Conservation (phyloP, 2,888 invertebrate genomes). For the Dryobotodes eremita region DNA sequence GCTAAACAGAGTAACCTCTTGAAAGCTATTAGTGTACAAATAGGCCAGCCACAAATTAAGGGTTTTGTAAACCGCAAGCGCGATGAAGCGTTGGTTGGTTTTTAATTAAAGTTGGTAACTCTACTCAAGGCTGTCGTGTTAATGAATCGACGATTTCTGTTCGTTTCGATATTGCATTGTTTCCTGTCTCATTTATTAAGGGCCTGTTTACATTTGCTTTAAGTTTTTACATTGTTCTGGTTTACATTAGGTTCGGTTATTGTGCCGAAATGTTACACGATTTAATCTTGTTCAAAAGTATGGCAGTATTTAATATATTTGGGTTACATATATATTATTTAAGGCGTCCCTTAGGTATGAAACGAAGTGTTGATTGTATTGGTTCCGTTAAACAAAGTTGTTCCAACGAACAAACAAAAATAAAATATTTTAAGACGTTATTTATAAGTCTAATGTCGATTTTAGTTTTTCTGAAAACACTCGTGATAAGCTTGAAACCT, state of each 20-base stretch:
- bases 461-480: not conserved
- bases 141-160: conserved; percentile 85
- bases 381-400: not conserved
- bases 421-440: not conserved
- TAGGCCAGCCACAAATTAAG: conserved; percentile 75
- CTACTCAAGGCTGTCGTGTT: conserved; percentile 83
- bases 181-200: conserved; percentile 72
- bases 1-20: conserved; percentile 37
- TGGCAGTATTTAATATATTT: conserved; percentile 4
- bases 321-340: not conserved
- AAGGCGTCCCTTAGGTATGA: not conserved
- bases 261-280: conserved; percentile 31
- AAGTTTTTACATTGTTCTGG: conserved; percentile 45
- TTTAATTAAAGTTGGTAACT: conserved; percentile 88
- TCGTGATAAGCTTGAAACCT: not conserved
- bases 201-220: conserved; percentile 67
- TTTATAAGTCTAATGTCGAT: not conserved
- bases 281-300: conserved; percentile 22
- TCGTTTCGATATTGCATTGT: conserved; percentile 79
- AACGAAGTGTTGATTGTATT: not conserved
- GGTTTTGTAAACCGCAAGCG: conserved; percentile 85
- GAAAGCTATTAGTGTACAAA: conserved; percentile 64
- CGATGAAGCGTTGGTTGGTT: conserved; percentile 84
- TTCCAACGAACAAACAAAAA: not conserved
- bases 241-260: conserved; percentile 55